Percentiles rank a stretch among this genome's conserved stretches.
phyloP scores from a whole-genome alignment of 1,140 invertebrate species.

The Sminthurinus signatus region DNA sequence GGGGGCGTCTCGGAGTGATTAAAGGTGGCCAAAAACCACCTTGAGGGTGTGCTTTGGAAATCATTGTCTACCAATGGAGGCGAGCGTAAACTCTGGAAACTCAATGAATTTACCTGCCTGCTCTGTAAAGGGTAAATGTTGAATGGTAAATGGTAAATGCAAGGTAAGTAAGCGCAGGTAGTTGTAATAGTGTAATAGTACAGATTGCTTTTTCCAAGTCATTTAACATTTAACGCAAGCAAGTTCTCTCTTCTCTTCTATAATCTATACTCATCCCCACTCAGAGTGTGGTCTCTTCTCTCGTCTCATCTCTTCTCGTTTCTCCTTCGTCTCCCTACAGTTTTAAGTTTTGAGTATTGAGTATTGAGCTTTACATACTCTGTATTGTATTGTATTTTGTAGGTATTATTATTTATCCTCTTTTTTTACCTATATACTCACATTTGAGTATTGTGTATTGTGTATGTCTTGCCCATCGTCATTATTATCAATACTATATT shows the following conservation, averaged over 20 bases:
- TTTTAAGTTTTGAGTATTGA: too few relatives aligned
- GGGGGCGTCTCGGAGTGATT: slow-evolving; percentile 14
- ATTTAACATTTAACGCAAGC: slow-evolving; percentile 27
- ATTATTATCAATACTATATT: too few relatives aligned
- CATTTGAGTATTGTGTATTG: too few relatives aligned
- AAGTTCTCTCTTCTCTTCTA: too few relatives aligned
- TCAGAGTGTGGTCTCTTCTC: slow-evolving; percentile 2
- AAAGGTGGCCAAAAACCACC: slow-evolving; percentile 23
- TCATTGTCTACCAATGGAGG: slow-evolving; percentile 19
- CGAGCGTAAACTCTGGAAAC: slow-evolving; percentile 11
- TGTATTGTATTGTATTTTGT: too few relatives aligned
- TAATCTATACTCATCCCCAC: slow-evolving; percentile 13
- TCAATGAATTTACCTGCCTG: slow-evolving; percentile 10
- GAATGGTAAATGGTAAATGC: background rate
- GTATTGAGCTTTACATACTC: too few relatives aligned
- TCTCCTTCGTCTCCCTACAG: too few relatives aligned
- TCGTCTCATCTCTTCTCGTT: background rate
- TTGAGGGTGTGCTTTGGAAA: slow-evolving; percentile 7
- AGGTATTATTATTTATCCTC: too few relatives aligned
- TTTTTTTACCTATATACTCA: too few relatives aligned
- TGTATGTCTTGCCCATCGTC: too few relatives aligned
- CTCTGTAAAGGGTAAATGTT: background rate
- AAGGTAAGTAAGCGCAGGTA: slow-evolving; percentile 19
- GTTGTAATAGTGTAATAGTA: too few relatives aligned
- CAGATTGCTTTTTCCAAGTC: slow-evolving; percentile 23